Evolutionary conservation across 2,113 vertebrate species (phyloP), one percentile per base, ranked within the genome.

Genomic region (Ctenodactylus gundi): DNA sequence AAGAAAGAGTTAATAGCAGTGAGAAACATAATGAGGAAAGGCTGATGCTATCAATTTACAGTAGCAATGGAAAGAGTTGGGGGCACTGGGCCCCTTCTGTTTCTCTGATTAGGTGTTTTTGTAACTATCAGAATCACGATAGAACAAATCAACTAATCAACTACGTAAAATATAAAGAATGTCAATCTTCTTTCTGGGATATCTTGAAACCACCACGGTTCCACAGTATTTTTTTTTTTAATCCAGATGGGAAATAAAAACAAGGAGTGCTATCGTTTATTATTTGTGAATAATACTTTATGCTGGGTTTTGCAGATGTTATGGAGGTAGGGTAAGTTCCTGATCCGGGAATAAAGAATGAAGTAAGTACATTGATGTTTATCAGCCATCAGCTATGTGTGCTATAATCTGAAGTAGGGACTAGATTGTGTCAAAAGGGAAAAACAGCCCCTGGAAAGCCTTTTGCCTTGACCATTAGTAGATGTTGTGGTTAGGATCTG

Each of bases 181-280:
- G 53, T 70, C 84, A 92, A 64, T 68, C 29, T 55, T 44, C 27
- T 94, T 18, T 89, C 53, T 87, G 49, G 13, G 7, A 60, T 86
- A 31, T 64, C 34, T 15, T 57, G 27, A 76, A 92, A 68, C 76
- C 46, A 91, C 25, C 62, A 36, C 57, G 44, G n/a, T n/a, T n/a
- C n/a, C n/a, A n/a, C n/a, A n/a, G n/a, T n/a, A n/a, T n/a, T n/a
- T n/a, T n/a, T n/a, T n/a, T n/a, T 89, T 65, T 67, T 93, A 20
- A 77, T 70, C 80, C 55, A 76, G 67, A 60, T 53, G 36, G 21
- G 62, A 83, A 75, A 83, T 11, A 53, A 88, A 90, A 78, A 23
- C 27, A 64, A 84, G 51, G 3, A 9, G 1, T 29, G 17, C 34
- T 88, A 82, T 88, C 49, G 31, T 51, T 31, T 73, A 27, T 64